Evolutionary conservation across 1,140 invertebrate species (phyloP).

Genomic region (Meteorus sp.): DNA sequence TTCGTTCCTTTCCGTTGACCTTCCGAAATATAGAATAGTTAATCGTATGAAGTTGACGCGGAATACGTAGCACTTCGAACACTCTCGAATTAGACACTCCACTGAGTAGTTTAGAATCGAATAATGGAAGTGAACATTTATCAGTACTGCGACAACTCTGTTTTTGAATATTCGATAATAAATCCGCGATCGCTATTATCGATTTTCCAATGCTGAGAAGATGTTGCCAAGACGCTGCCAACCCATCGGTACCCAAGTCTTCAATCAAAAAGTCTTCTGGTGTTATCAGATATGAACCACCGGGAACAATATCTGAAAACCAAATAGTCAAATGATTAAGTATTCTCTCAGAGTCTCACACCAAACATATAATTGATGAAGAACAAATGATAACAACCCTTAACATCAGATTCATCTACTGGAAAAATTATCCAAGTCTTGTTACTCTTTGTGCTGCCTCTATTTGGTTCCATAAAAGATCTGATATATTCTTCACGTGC

Average conservation of each 20-base stretch:
- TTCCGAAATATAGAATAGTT: constrained; percentile 36
- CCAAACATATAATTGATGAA: neutral
- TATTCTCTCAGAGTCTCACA: neutral
- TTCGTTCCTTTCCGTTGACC: constrained; percentile 25
- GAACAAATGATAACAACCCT: constrained; percentile 35
- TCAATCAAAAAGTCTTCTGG: constrained; percentile 33
- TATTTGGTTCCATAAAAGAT: constrained; percentile 41
- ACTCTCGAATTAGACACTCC: constrained; percentile 38
- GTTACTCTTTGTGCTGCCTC: constrained; percentile 20
- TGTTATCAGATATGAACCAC: constrained; percentile 36
- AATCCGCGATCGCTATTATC: constrained; percentile 38
- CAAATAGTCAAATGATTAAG: neutral
- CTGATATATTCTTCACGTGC: constrained; percentile 38
- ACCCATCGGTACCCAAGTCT: constrained; percentile 29
- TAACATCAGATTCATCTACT: constrained; percentile 41
- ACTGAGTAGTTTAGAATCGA: constrained; percentile 21
- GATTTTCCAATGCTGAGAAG: constrained; percentile 46
- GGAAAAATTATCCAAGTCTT: constrained; percentile 48
- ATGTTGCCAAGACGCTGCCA: constrained; percentile 42
- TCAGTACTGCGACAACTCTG: constrained; percentile 34
- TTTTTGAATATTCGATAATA: constrained; percentile 32
- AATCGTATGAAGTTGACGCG: constrained; percentile 36
- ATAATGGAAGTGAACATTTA: constrained; percentile 34
- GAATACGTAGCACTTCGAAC: constrained; percentile 41
- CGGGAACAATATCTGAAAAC: constrained; percentile 37